These are phyloP conservation scores for Riparia riparia DNA, from an alignment of 2,113 vertebrate genomes.

Conservation along the genomic window DNA sequence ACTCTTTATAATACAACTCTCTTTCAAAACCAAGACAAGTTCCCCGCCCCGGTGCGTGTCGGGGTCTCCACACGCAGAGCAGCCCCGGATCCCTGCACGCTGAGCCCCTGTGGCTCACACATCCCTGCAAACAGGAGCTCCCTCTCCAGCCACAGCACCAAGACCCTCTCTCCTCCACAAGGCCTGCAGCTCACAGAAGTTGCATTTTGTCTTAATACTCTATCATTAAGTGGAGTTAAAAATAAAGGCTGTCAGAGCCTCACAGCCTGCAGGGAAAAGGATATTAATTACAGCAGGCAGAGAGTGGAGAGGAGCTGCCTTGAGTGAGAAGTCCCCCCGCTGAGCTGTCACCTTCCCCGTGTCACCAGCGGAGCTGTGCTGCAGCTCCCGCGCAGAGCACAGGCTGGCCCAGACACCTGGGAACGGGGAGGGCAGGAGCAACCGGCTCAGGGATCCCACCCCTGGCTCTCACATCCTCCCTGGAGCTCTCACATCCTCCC, in stretches of 20 bases:
- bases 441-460: not conserved
- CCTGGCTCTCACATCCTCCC: not conserved
- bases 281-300: slow-evolving; percentile 72
- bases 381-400: not conserved
- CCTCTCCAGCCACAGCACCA: not conserved
- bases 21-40: no score
- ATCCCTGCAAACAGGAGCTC: not conserved
- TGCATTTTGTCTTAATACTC: slow-evolving; percentile 62
- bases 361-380: slow-evolving; percentile 25
- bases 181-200: slow-evolving; percentile 30
- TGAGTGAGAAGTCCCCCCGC: not conserved
- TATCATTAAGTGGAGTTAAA: slow-evolving; percentile 70
- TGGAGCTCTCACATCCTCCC: not conserved
- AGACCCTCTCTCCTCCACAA: not conserved
- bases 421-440: not conserved
- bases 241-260: slow-evolving; percentile 66
- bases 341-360: slow-evolving; percentile 39
- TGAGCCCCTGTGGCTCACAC: not conserved
- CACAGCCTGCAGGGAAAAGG: slow-evolving; percentile 52
- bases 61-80: not conserved
- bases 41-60: not conserved
- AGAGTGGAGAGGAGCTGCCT: slow-evolving; percentile 51
- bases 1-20: no score
- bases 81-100: not conserved
- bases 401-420: not conserved